Evolutionary conservation across 2,797 vertebrate genomes (phyloP), one percentile per base, ranked within the genome.

Genomic region (Diplodus puntazzo): DNA sequence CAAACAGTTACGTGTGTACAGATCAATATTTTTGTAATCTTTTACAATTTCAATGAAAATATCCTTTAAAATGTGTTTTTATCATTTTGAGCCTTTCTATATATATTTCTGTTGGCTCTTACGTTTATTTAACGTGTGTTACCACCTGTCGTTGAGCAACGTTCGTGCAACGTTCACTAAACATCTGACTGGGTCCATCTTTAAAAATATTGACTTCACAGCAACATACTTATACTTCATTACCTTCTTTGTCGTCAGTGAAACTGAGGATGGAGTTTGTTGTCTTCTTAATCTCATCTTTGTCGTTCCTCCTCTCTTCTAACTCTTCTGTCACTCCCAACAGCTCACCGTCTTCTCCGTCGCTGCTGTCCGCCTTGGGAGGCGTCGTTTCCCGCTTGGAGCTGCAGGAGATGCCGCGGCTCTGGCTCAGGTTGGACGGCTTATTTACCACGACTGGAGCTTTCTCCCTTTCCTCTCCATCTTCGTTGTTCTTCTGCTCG

Each of bases 211-310:
- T 34, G 16, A 54, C 17, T 14, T 48, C 0, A 58, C 53, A 57
- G 54, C 9, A 0, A 7, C 7, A 59, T 2, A 57, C 54, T 57
- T 2, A 60, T n/a, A 39, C 18, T 5, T 21, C 25, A 11, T 85
- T 86, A 96, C 95, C 92, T 88, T 95, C 94, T 91, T 91, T 95
- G 4, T 95, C 94, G 1, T 92, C 83, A 11, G 87, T 80, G 59
- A 96, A 96, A 78, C 95, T 96, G 20, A 96, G 93, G 3, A 84
- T 45, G 0, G 83, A 12, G 53, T 60, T 90, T 11, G 60, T 60
- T 54, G 82, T 90, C 53, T 85, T 82, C 48, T 82, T 87, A 6
- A 30, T 21, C 16, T 13, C 74, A 4, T 88, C 63, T 18, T 42
- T 79, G 2, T 76, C 73, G 39, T 73, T 83, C 2, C 13, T 48